Evolutionary conservation across 2,888 invertebrate genomes (phyloP).

Genomic region (Hesperia comma): DNA sequence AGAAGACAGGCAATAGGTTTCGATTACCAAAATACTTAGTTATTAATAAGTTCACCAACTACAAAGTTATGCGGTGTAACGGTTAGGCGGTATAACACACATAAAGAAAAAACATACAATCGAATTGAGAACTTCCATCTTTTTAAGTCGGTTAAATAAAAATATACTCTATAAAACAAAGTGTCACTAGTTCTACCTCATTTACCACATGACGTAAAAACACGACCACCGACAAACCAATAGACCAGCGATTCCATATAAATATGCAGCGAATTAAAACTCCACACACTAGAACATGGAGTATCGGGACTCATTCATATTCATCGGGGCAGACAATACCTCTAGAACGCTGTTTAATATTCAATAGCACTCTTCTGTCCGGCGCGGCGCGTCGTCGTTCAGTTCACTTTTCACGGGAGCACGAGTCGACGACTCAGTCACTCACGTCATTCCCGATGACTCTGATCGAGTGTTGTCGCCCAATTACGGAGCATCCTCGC

Average conservation of each 20-base stretch:
- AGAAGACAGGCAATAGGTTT: no score
- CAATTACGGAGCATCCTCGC: conserved; percentile 66
- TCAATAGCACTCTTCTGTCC: conserved; percentile 62
- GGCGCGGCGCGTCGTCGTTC: conserved; percentile 46
- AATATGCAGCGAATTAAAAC: conserved; percentile 1
- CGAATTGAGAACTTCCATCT: no score
- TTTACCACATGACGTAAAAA: no score
- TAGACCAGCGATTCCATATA: neutral
- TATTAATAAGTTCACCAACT: no score
- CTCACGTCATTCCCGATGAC: conserved; percentile 43
- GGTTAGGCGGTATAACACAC: no score
- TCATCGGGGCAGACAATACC: conserved; percentile 57
- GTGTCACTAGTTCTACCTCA: no score
- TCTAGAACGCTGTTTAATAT: conserved; percentile 67
- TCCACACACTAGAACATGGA: conserved; percentile 22
- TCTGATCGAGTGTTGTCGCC: conserved; percentile 60
- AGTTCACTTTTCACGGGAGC: conserved; percentile 63
- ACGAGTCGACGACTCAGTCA: conserved; percentile 50
- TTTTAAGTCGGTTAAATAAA: no score
- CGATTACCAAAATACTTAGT: no score
- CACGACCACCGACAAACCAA: no score
- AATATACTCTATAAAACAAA: no score
- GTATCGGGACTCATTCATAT: conserved; percentile 36
- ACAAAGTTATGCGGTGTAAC: no score
- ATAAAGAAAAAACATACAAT: no score